These are phyloP conservation scores for Sinhomidia bicolor DNA, from an alignment of 2,888 invertebrate species.

Conservation along the genomic window DNA sequence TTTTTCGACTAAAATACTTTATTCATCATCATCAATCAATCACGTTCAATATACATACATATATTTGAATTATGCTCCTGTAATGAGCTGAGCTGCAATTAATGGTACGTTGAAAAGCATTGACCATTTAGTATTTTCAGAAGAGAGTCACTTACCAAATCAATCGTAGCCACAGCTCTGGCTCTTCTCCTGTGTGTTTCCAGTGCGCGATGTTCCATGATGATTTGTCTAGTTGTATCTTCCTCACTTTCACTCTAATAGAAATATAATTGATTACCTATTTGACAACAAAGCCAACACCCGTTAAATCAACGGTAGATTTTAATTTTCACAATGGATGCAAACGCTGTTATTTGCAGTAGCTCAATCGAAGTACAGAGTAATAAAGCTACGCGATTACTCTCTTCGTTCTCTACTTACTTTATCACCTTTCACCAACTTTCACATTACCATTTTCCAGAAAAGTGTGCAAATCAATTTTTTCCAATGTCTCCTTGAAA, in stretches of 20 bases:
- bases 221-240: not conserved
- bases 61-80: no score
- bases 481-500: slow-evolving; percentile 9
- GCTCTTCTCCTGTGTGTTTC: slow-evolving; percentile 57
- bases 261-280: not conserved
- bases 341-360: not conserved
- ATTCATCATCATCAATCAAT: no score
- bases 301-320: not conserved
- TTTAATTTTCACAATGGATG: slow-evolving; percentile 8
- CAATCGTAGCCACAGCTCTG: slow-evolving; percentile 71
- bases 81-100: no score
- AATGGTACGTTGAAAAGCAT: no score
- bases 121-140: no score
- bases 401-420: not conserved
- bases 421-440: not conserved
- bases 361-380: not conserved
- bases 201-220: slow-evolving; percentile 55
- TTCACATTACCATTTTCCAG: not conserved
- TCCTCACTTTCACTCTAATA: slow-evolving; percentile 26
- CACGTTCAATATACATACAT: no score
- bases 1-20: no score
- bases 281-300: not conserved
- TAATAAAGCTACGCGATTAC: not conserved
- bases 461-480: not conserved
- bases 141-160: slow-evolving; percentile 73